A percentile compares a stretch with the other conserved stretches of the same genome.
Conservation (phyloP, 2,113 vertebrate species). For the Leptodactylus fuscus region DNA sequence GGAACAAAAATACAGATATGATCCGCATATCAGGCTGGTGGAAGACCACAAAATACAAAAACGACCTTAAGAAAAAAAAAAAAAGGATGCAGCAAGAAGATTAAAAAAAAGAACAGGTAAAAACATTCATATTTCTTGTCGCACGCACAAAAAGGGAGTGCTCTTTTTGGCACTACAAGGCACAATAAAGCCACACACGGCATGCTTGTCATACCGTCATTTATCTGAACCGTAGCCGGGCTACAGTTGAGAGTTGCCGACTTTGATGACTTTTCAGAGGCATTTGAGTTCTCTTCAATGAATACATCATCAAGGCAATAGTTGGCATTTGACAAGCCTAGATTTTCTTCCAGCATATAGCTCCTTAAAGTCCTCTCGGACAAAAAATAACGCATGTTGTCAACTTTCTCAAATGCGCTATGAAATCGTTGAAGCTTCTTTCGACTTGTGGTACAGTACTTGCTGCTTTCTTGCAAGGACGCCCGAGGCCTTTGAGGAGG, state of each 20-base stretch:
- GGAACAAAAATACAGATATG: neutral
- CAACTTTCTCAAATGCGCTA: conserved; percentile 69
- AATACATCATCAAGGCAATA: conserved; percentile 67
- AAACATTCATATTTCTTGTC: neutral
- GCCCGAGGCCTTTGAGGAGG: conserved; percentile 81
- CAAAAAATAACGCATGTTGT: conserved; percentile 68
- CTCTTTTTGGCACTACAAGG: conserved; percentile 63
- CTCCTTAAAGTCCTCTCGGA: conserved; percentile 68
- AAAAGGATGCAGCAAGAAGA: conserved; percentile 17
- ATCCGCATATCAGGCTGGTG: conserved; percentile 13
- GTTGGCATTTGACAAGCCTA: conserved; percentile 70
- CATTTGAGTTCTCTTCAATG: conserved; percentile 70
- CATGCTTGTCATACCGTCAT: conserved; percentile 77
- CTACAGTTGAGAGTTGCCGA: conserved; percentile 72
- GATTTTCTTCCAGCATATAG: conserved; percentile 75
- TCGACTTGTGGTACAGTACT: conserved; percentile 63
- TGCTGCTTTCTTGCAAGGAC: conserved; percentile 77
- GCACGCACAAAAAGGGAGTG: neutral
- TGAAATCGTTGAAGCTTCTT: conserved; percentile 70
- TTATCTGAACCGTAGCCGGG: conserved; percentile 69
- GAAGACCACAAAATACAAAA: neutral
- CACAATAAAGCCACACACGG: conserved; percentile 64
- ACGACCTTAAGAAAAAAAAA: neutral
- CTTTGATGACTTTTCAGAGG: conserved; percentile 66
- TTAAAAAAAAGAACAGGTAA: neutral